Base-by-base conservation (phyloP, 2,113 vertebrate species). In the Clinocottus analis region DNA sequence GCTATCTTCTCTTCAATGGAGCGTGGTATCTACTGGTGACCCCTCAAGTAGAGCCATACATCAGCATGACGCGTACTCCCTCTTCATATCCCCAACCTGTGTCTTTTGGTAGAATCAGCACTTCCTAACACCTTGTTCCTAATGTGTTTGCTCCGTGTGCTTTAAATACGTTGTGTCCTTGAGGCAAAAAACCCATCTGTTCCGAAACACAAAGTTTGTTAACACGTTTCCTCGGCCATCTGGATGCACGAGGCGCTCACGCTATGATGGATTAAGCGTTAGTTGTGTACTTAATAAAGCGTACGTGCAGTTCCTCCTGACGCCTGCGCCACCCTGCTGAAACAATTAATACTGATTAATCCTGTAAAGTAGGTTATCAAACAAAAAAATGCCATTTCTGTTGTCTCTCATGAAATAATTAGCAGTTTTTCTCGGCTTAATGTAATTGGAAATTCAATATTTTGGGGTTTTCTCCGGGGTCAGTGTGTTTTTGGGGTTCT, bases 41-140 rank as follows among this genome's bases (percentile, higher is more conserved):
- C 70, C 39, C 43, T 31, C 25, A 12, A 55, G 29, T 62, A 6
- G 41, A 8, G 25, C 43, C 75, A 63, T 75, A 39, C 35, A 70
- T 82, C 85, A 85, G 7, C 58, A 27, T 69, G 64, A 39, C 41
- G 5, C 19, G 8, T 0, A 3, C 47, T n/a, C 72, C 69, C 17
- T 62, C 60, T 8, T 72, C 69, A 16, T 25, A n/a, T 49, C 7
- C 16, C 21, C 47, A 12, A 21, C 23, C 56, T 17, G 41, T 23
- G 61, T 66, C 43, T 79, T 67, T 35, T 70, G 27, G 27, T 37
- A 16, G 31, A 84, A 41, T 85, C 83, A 79, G 81, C 74, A 79
- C 73, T 83, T 83, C 21, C 31, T 25, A n/a, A 27, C 29, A 29
- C 37, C 72, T 31, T 67, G 51, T 55, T 79, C 43, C 21, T 51